phyloP scores from a whole-genome alignment of 2,888 invertebrate genomes.

The Odontothrips loti region DNA sequence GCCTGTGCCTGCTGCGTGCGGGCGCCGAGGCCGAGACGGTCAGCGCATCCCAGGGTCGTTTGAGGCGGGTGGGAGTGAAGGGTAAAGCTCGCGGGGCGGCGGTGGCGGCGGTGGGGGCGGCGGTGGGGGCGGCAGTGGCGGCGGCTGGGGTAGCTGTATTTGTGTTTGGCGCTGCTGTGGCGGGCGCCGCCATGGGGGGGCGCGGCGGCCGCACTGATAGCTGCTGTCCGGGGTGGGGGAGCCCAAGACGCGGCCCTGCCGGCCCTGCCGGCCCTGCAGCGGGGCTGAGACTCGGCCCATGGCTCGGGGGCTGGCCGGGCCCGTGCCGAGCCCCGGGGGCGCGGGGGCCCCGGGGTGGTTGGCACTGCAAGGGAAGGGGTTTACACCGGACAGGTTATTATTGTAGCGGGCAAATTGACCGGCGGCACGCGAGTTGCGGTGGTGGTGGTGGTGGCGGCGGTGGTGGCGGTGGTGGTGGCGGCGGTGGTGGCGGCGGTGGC shows the following conservation, averaged over 20 bases:
- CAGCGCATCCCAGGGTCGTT: too few relatives aligned
- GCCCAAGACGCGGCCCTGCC: neutral
- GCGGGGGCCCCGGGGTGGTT: too few relatives aligned
- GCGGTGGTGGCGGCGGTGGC: neutral
- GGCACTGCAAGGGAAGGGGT: neutral
- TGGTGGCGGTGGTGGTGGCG: neutral
- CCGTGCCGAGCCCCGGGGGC: too few relatives aligned
- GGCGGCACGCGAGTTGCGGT: neutral
- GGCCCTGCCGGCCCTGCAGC: neutral
- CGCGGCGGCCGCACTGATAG: too few relatives aligned
- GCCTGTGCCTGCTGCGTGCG: too few relatives aligned
- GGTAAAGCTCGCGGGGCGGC: neutral
- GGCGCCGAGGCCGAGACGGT: too few relatives aligned
- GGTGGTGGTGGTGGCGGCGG: neutral
- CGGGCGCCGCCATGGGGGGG: too few relatives aligned
- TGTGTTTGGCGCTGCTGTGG: neutral
- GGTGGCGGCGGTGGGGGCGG: neutral
- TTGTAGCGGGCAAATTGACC: constrained; percentile 15
- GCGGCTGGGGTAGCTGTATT: neutral
- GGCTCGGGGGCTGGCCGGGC: too few relatives aligned
- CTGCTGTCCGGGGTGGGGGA: too few relatives aligned
- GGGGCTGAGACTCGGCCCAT: too few relatives aligned
- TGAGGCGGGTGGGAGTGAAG: neutral
- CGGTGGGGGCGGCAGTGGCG: neutral
- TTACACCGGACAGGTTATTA: neutral